phyloP scores from a whole-genome alignment of 2,113 vertebrate species.

The Synchiropus splendidus region DNA sequence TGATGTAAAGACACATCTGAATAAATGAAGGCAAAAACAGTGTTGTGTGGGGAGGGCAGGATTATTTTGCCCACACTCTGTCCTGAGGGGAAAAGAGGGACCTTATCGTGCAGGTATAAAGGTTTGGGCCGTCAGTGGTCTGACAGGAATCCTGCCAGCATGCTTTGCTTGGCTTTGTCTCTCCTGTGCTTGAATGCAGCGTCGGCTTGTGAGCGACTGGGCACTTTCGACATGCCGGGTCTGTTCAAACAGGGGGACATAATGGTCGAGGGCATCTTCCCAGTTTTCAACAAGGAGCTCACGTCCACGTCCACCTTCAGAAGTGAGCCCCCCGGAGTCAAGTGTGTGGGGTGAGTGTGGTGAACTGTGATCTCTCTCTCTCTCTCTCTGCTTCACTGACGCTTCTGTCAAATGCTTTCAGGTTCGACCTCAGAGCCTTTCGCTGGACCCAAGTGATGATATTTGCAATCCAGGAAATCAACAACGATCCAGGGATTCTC shows the following conservation, averaged over 20 bases:
- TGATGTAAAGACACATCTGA: too few species aligned
- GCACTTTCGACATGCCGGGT: slow-evolving; percentile 46
- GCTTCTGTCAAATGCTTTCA: slow-evolving; percentile 14
- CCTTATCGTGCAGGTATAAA: too few species aligned
- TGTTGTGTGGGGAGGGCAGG: too few species aligned
- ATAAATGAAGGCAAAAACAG: too few species aligned
- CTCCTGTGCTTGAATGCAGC: slow-evolving; percentile 23
- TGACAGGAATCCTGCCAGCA: too few species aligned
- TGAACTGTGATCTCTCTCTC: background rate
- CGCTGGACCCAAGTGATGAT: slow-evolving; percentile 68
- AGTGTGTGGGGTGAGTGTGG: slow-evolving; percentile 56
- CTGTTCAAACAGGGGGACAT: slow-evolving; percentile 60
- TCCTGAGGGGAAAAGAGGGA: too few species aligned
- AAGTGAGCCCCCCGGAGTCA: slow-evolving; percentile 28
- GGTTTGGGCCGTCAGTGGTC: too few species aligned
- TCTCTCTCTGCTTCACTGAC: background rate
- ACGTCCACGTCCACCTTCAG: slow-evolving; percentile 27
- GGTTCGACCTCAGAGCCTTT: slow-evolving; percentile 65
- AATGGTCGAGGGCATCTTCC: slow-evolving; percentile 68
- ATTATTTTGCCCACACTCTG: too few species aligned
- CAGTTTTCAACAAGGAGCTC: slow-evolving; percentile 63
- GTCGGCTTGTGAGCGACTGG: slow-evolving; percentile 42
- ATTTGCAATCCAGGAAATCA: slow-evolving; percentile 69
- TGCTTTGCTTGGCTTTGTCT: slow-evolving; percentile 8
- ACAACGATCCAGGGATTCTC: slow-evolving; percentile 50